These are phyloP conservation scores for Bombus terrestris DNA, from an alignment of 1,140 invertebrate genomes.

Conservation along the genomic window DNA sequence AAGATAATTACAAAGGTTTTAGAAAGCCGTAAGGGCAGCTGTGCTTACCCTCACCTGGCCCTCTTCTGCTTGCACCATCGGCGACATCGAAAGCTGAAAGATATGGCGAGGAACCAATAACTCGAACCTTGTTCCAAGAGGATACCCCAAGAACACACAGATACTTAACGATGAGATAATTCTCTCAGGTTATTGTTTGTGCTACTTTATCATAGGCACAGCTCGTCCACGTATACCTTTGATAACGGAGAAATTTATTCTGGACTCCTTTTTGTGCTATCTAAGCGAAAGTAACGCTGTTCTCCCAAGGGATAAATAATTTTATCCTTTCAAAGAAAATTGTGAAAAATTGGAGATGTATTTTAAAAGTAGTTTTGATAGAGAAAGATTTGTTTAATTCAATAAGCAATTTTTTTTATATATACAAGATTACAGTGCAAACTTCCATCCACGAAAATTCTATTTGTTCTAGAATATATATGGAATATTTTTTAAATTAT, in stretches of 20 bases:
- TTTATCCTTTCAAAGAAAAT: constrained; percentile 17
- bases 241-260: constrained; percentile 52
- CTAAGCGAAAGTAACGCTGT: not conserved
- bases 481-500: not conserved
- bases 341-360: not conserved
- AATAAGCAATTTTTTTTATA: no score
- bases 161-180: constrained; percentile 44
- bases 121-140: constrained; percentile 15
- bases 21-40: constrained; percentile 54
- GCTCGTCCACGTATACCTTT: constrained; percentile 29
- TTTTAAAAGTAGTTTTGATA: not conserved
- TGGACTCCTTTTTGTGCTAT: not conserved
- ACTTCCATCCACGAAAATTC: not conserved
- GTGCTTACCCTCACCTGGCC: constrained; percentile 67
- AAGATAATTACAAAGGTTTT: constrained; percentile 55
- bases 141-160: constrained; percentile 45
- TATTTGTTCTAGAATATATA: not conserved
- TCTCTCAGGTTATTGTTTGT: constrained; percentile 48
- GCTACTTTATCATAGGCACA: constrained; percentile 32
- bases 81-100: constrained; percentile 33
- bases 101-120: constrained; percentile 46
- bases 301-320: not conserved
- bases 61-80: constrained; percentile 22
- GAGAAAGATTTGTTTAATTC: no score
- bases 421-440: no score